Base-by-base conservation (phyloP, 2,113 vertebrate genomes). In the Hippocampus comes region DNA sequence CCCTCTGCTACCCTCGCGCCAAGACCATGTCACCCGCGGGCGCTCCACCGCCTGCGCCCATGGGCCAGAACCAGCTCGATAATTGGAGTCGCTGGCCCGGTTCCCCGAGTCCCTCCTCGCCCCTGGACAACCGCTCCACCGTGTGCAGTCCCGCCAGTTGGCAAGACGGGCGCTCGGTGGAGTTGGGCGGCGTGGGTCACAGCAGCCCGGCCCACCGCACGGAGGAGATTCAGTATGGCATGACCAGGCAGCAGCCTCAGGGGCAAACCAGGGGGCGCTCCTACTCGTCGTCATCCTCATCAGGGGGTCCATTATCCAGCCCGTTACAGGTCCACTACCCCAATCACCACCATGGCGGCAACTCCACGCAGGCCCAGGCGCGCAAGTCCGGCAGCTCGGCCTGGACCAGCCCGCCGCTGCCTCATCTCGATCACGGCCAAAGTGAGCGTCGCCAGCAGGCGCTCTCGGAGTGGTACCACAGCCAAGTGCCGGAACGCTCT, bases 381-480 rank as follows among this genome's bases (percentile, higher is more conserved):
- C 86, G 79, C 8, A 72, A 84, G 63, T 64, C 71, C 77, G 49
- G 81, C 38, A 48, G 80, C 42, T 79, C 85, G 0, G 84, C 88
- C 7, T 89, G 94, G 93, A 90, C 83, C 25, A 87, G 86, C 23
- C 91, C 91, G 0, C 90, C 93, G 21, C 77, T 73, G 63, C 80
- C 91, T 49, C 80, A 83, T 76, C 43, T 78, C 63, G 71, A 82
- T 78, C 81, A 78, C 9, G 79, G 76, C n/a, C 89, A 72, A 43
- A 79, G 0, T 0, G 87, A 87, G 55, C 87, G 70, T 65, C 93
- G 94, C 84, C 95, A 97, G 69, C 95, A 95, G 89, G 95, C 95
- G 4, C 92, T 97, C 73, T 94, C 93, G 2, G 94, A 94, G 77
- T 99, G 97, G 97, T 95, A 95, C 87, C 93, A 94, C 51, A 95